phyloP scores from a whole-genome alignment of 1,140 invertebrate genomes.

The Drosophila eugracilis region DNA sequence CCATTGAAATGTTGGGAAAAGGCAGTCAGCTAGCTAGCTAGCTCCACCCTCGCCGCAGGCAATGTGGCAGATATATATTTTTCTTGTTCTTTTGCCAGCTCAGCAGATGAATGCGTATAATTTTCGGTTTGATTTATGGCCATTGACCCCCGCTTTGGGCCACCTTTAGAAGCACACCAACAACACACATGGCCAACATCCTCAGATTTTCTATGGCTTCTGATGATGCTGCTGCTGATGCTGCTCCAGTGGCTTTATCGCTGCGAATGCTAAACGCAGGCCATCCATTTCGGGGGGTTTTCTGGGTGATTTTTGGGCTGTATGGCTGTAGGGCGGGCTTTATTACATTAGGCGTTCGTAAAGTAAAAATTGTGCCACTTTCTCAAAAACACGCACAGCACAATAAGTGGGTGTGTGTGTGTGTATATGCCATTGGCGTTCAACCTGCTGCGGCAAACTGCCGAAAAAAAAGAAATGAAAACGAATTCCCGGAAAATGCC shows the following conservation, averaged over 20 bases:
- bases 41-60: slow-evolving; percentile 31
- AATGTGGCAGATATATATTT: slow-evolving; percentile 81
- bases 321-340: slow-evolving; percentile 76
- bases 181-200: slow-evolving; percentile 62
- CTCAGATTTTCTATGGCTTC: slow-evolving; percentile 74
- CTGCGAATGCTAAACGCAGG: slow-evolving; percentile 77
- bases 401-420: slow-evolving; percentile 61
- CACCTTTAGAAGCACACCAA: slow-evolving; percentile 61
- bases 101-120: slow-evolving; percentile 84
- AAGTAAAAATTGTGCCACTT: slow-evolving; percentile 84
- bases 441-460: slow-evolving; percentile 79
- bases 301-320: background rate
- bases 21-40: slow-evolving; percentile 3
- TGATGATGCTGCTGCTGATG: slow-evolving; percentile 56
- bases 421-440: slow-evolving; percentile 32
- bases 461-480: slow-evolving; percentile 59
- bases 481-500: slow-evolving; percentile 50
- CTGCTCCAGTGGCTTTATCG: slow-evolving; percentile 57
- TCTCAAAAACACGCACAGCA: slow-evolving; percentile 82
- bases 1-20: slow-evolving; percentile 29
- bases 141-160: slow-evolving; percentile 74
- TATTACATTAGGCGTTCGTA: slow-evolving; percentile 83
- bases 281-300: slow-evolving; percentile 64
- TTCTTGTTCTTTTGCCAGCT: slow-evolving; percentile 75
- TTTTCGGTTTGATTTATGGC: slow-evolving; percentile 84